Percentiles rank a stretch among this genome's conserved stretches.
Evolutionary conservation across 2,888 invertebrate species (phyloP).

Genomic region (Eristalis arbustorum): DNA sequence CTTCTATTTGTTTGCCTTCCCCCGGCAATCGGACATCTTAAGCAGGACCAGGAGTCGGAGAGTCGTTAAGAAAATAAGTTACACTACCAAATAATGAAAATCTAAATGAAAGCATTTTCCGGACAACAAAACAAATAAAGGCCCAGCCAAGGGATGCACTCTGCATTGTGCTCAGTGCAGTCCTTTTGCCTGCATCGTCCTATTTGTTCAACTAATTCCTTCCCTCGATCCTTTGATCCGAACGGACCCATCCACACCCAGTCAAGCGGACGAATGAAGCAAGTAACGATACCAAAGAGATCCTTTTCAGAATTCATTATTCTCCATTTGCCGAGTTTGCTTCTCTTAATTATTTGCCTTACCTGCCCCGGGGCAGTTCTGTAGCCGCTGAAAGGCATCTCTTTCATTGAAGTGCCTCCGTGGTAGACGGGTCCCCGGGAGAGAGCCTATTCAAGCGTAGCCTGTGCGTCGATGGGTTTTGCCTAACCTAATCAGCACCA

Average conservation of each 20-base stretch:
- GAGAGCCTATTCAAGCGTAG: conserved; percentile 44
- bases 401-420: conserved; percentile 61
- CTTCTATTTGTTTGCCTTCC: conserved; percentile 59
- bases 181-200: conserved; percentile 43
- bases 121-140: conserved; percentile 62
- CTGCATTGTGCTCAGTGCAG: background rate
- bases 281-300: conserved; percentile 54
- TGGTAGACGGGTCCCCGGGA: conserved; percentile 23
- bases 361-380: conserved; percentile 24
- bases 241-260: conserved; percentile 10
- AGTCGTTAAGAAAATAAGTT: conserved; percentile 60
- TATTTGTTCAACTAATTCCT: conserved; percentile 68
- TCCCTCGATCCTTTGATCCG: conserved; percentile 61
- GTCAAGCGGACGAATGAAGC: conserved; percentile 51
- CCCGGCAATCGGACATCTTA: conserved; percentile 60
- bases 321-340: conserved; percentile 65
- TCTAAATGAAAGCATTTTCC: conserved; percentile 59
- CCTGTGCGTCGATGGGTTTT: conserved; percentile 62
- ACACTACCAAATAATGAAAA: conserved; percentile 65
- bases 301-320: conserved; percentile 66
- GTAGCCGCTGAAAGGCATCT: conserved; percentile 27
- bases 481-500: conserved; percentile 67
- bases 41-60: conserved; percentile 39
- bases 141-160: background rate
- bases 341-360: conserved; percentile 32